Evolutionary conservation across 2,797 vertebrate species (phyloP).

Genomic region (Threskiornis aethiopicus): DNA sequence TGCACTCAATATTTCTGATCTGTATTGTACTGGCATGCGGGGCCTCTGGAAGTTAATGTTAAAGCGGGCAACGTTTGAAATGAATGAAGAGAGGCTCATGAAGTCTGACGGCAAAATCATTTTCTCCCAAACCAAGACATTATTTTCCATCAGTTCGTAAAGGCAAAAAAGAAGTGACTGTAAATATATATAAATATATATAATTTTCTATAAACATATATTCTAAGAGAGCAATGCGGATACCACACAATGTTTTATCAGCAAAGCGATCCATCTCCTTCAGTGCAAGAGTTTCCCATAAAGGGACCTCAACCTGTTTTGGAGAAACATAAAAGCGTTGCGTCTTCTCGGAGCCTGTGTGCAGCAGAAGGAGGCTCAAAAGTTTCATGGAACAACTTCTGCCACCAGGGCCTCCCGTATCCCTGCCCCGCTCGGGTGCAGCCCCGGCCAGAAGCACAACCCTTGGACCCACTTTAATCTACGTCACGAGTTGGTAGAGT

Average conservation of each 20-base stretch:
- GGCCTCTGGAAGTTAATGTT: conserved; percentile 2
- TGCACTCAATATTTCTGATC: conserved; percentile 68
- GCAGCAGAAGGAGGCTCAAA: not conserved
- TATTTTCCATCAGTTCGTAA: not conserved
- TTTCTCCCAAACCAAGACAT: not conserved
- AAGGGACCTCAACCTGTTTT: not conserved
- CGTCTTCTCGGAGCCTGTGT: not conserved
- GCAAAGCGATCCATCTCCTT: not conserved
- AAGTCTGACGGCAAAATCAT: not conserved
- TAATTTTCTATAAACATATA: not conserved
- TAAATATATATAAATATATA: not conserved
- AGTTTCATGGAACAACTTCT: not conserved
- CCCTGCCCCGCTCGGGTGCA: not conserved
- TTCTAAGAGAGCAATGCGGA: not conserved
- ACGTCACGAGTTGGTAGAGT: not conserved
- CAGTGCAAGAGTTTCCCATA: not conserved
- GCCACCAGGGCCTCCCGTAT: not conserved
- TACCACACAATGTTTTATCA: not conserved
- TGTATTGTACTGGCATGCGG: conserved; percentile 15
- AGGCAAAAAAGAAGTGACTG: not conserved
- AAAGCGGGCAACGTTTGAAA: not conserved
- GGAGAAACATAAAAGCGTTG: not conserved
- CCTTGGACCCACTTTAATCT: not conserved
- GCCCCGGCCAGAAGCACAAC: not conserved
- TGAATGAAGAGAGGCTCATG: not conserved